A percentile compares a stretch with the other conserved stretches of the same genome.
phyloP scores from a whole-genome alignment of 2,113 vertebrate species.

The Vulpes vulpes region DNA sequence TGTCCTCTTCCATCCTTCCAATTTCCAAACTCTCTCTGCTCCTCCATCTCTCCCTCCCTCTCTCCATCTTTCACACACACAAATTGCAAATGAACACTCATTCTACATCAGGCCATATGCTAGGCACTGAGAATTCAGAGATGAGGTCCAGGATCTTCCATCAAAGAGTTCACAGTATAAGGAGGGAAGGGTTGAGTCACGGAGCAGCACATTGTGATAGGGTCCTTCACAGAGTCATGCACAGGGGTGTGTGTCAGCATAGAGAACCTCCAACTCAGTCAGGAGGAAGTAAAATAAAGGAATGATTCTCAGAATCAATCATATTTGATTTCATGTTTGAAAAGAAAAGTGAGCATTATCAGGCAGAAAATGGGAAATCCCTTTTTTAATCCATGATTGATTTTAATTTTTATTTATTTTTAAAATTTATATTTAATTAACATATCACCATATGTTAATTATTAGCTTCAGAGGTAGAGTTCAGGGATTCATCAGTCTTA shows the following conservation, averaged over 20 bases:
- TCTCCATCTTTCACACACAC: neutral
- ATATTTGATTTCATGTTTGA: neutral
- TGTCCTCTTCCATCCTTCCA: neutral
- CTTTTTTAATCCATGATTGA: too few relatives aligned
- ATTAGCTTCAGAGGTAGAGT: too few relatives aligned
- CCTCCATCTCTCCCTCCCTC: rapidly evolving
- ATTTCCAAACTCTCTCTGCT: neutral
- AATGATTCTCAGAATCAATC: neutral
- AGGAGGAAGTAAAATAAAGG: neutral
- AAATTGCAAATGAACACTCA: neutral
- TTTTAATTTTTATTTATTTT: too few relatives aligned
- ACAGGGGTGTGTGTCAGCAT: rapidly evolving
- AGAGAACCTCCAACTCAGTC: neutral
- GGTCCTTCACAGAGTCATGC: too few relatives aligned
- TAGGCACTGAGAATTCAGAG: neutral
- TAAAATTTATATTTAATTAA: too few relatives aligned
- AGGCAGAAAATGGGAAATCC: neutral
- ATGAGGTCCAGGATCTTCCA: neutral
- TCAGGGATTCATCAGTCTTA: too few relatives aligned
- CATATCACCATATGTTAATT: too few relatives aligned
- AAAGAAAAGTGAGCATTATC: neutral
- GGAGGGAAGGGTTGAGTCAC: neutral
- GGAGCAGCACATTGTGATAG: neutral
- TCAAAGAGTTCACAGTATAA: neutral
- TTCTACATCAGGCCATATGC: neutral